Evolutionary conservation across 1,140 invertebrate species (phyloP).

Genomic region (Glossosoma conforme): DNA sequence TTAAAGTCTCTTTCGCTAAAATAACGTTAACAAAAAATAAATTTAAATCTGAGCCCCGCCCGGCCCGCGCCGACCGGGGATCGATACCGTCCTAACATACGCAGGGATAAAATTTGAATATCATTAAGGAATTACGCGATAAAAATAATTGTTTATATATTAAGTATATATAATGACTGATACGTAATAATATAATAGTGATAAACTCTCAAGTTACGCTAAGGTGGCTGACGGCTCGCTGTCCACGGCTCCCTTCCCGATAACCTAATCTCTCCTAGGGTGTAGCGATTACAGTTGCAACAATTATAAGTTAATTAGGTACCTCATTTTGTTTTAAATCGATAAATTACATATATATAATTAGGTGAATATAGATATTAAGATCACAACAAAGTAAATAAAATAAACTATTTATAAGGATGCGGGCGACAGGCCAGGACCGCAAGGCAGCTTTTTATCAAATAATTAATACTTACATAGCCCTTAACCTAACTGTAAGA

Average conservation of each 20-base stretch:
- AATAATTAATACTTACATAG: constrained; percentile 27
- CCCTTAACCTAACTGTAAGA: constrained; percentile 31
- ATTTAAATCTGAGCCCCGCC: constrained; percentile 10
- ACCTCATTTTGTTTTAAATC: constrained; percentile 27
- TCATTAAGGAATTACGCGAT: constrained; percentile 23
- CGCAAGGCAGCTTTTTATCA: constrained; percentile 25
- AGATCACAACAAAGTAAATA: constrained; percentile 33
- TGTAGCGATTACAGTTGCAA: constrained; percentile 25
- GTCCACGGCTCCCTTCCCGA: constrained; percentile 24
- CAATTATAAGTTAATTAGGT: constrained; percentile 32
- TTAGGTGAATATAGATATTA: constrained; percentile 25
- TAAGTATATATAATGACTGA: constrained; percentile 26
- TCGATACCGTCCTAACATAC: constrained; percentile 24
- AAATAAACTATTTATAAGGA: constrained; percentile 31
- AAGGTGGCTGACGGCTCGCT: constrained; percentile 20
- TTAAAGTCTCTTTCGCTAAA: constrained; percentile 24
- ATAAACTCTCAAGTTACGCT: constrained; percentile 21
- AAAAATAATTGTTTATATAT: constrained; percentile 29
- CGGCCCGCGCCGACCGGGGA: constrained; percentile 17
- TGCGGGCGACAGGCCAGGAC: not conserved
- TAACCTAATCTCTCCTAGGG: constrained; percentile 29
- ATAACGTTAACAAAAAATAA: constrained; percentile 30
- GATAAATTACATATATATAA: constrained; percentile 27
- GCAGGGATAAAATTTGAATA: constrained; percentile 26
- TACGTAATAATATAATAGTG: too few species aligned